A percentile compares a stretch with the other conserved stretches of the same genome.
phyloP scores from a whole-genome alignment of 2,797 vertebrate species.

The Cheirogaleus major region DNA sequence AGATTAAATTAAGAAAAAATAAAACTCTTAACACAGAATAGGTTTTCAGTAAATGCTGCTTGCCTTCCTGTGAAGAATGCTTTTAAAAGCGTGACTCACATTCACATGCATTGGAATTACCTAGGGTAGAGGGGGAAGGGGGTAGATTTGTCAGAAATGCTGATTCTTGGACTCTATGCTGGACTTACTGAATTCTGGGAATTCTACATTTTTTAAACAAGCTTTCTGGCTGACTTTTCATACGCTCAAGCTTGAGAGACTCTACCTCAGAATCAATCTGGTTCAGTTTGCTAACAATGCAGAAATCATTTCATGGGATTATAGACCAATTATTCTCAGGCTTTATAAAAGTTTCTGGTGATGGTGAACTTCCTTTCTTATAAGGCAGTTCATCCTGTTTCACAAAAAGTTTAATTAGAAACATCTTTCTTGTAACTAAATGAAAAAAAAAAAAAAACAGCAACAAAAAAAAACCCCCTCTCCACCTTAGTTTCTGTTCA shows the following conservation, averaged over 20 bases:
- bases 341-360: neutral
- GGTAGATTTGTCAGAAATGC: neutral
- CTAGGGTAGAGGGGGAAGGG: neutral
- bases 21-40: neutral
- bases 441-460: neutral
- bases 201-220: neutral
- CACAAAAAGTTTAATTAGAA: neutral
- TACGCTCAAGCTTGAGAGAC: neutral
- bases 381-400: neutral
- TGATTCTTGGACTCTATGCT: neutral
- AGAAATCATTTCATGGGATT: neutral
- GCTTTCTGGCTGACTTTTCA: neutral
- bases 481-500: neutral
- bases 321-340: neutral
- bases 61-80: neutral
- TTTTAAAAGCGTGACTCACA: neutral
- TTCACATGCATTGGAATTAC: neutral
- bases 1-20: neutral
- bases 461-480: neutral
- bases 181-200: neutral
- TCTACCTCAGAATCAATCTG: neutral
- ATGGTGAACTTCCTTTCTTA: neutral
- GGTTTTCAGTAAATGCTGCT: neutral
- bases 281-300: neutral
- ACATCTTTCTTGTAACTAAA: neutral